Evolutionary conservation across 2,113 vertebrate genomes (phyloP).

Genomic region (Seriola rivoliana): DNA sequence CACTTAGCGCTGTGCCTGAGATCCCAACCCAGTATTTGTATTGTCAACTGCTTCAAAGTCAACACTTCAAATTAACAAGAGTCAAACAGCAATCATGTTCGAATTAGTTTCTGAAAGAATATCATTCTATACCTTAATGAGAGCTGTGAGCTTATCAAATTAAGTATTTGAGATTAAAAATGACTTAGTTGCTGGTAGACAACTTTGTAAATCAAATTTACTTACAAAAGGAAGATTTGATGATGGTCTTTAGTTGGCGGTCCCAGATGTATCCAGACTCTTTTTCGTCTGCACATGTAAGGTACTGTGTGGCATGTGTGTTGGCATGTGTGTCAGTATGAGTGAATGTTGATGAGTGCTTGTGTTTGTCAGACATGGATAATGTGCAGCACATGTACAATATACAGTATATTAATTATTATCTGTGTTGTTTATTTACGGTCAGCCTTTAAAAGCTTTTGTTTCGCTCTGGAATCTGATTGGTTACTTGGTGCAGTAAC

Average conservation of each 20-base stretch:
- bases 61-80: neutral
- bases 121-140: neutral
- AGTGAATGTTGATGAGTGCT: neutral
- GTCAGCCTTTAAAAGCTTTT: neutral
- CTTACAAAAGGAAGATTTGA: neutral
- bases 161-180: neutral
- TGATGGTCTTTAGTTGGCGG: neutral
- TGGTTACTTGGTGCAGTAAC: neutral
- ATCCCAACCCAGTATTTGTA: neutral
- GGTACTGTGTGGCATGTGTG: neutral
- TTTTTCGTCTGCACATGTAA: neutral
- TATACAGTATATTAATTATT: neutral
- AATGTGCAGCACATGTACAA: neutral
- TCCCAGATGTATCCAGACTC: neutral
- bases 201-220: neutral
- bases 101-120: neutral
- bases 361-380: neutral
- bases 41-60: neutral
- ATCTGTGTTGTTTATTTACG: neutral
- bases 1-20: neutral
- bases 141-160: neutral
- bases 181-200: neutral
- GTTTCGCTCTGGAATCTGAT: neutral
- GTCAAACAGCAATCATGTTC: neutral
- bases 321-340: neutral